Base-by-base conservation (phyloP, 2,888 invertebrate species). In the Darwinula stevensoni region DNA sequence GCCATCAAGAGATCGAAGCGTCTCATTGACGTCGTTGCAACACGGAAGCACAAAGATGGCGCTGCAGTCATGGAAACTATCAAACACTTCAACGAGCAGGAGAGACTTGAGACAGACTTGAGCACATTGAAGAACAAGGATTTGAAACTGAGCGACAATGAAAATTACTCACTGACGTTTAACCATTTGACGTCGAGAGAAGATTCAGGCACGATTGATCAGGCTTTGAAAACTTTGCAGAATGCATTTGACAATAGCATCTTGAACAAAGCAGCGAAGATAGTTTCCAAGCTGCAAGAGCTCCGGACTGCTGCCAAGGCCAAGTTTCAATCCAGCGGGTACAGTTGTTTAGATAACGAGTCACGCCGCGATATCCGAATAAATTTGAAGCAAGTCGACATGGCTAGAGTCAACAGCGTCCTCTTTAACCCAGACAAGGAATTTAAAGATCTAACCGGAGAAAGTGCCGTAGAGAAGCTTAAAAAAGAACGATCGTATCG, bases 21-120 rank as follows among this genome's bases (percentile, higher is more conserved):
- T 22, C 22, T 22, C 22, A 22, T 22, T n/a, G 22, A 22, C 22
- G 22, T 22, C n/a, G 22, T 22, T 22, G 6, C 22, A 9, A n/a
- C n/a, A 9, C 22, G n/a, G 9, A 22, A 22, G 22, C 22, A 22
- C 22, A 22, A 22, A 22, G 22, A 22, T 22, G 22, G 22, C 22
- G 22, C 22, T 22, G 22, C 22, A 22, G 22, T 22, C 22, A 22
- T 22, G 22, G 22, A 22, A 22, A 22, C 22, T n/a, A 22, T 22
- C 22, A 22, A 22, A n/a, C n/a, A 22, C 22, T 22, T 22, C n/a
- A 22, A 22, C n/a, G 22, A 22, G 22, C 22, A 22, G n/a, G 22
- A 22, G 22, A 6, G 22, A 22, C 22, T 22, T 22, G 22, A 22
- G 22, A 22, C 22, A 9, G 22, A 22, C 22, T 22, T 22, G 22